phyloP scores from a whole-genome alignment of 1,140 invertebrate species.

The Trigoniulus corallinus region DNA sequence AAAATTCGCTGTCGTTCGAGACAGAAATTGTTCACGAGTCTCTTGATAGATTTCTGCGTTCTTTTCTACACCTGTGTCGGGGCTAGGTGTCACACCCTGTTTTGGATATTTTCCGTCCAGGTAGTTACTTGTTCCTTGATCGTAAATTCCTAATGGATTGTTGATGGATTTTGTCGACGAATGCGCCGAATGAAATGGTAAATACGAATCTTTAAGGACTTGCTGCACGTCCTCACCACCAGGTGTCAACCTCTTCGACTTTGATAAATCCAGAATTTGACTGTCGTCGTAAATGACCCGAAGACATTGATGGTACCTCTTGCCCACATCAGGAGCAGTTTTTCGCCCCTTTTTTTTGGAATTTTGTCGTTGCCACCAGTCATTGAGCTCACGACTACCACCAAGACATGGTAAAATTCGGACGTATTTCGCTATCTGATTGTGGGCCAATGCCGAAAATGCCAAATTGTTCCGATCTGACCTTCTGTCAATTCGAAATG shows the following conservation, averaged over 20 bases:
- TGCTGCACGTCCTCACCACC: background rate
- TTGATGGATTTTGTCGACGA: background rate
- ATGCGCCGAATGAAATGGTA: background rate
- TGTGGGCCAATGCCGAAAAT: slow-evolving; percentile 24
- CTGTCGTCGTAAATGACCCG: background rate
- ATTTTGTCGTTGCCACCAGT: slow-evolving; percentile 6
- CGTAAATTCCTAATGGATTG: slow-evolving; percentile 6
- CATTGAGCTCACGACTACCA: background rate
- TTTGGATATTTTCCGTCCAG: slow-evolving; percentile 15
- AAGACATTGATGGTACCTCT: background rate
- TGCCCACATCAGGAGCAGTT: background rate
- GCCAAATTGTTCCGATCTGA: slow-evolving; percentile 20
- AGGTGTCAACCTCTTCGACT: background rate
- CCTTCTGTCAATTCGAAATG: slow-evolving; percentile 23
- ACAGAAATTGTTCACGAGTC: slow-evolving; percentile 6
- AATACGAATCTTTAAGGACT: background rate
- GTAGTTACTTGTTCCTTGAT: slow-evolving; percentile 15
- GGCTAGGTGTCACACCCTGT: slow-evolving; percentile 1
- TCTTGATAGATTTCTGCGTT: slow-evolving; percentile 7
- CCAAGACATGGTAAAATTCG: background rate
- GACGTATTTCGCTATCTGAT: slow-evolving; percentile 21
- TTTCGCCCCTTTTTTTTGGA: slow-evolving; percentile 10
- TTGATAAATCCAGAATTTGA: background rate
- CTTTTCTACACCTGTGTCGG: slow-evolving; percentile 8
- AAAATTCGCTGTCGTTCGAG: slow-evolving; percentile 20